Conservation (phyloP, 2,888 invertebrate genomes). For the Carterocephalus palaemon region DNA sequence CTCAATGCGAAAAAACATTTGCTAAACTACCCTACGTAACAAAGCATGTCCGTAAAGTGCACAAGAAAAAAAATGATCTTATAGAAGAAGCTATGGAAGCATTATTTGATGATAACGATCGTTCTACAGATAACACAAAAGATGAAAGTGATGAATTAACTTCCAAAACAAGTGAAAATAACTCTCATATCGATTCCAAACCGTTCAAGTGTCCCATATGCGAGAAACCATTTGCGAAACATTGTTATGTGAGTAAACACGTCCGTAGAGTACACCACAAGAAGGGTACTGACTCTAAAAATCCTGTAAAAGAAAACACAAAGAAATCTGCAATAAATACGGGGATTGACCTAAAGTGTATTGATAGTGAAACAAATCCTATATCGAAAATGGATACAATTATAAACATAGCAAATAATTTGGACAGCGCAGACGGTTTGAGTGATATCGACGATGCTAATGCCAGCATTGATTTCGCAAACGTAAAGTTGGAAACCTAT, state of each 20-base stretch:
- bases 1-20: conserved; percentile 2
- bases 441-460: conserved; percentile 17
- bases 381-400: conserved; percentile 2
- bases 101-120: no score
- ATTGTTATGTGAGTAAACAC: background rate
- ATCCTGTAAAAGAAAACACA: background rate
- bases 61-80: no score
- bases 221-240: conserved; percentile 1
- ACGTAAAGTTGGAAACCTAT: conserved; percentile 16
- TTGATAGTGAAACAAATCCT: no score
- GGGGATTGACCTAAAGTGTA: no score
- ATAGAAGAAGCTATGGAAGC: no score
- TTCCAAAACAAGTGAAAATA: background rate
- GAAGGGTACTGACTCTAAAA: background rate
- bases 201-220: background rate
- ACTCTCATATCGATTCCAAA: background rate
- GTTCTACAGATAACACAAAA: no score
- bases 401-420: conserved; percentile 3
- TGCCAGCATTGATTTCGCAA: conserved; percentile 22
- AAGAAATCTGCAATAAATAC: background rate
- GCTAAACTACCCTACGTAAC: background rate
- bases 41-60: no score
- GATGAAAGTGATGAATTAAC: background rate
- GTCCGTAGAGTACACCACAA: conserved; percentile 1
- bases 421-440: conserved; percentile 8